phyloP scores from a whole-genome alignment of 2,888 invertebrate species.

The Protophormia terraenovae region DNA sequence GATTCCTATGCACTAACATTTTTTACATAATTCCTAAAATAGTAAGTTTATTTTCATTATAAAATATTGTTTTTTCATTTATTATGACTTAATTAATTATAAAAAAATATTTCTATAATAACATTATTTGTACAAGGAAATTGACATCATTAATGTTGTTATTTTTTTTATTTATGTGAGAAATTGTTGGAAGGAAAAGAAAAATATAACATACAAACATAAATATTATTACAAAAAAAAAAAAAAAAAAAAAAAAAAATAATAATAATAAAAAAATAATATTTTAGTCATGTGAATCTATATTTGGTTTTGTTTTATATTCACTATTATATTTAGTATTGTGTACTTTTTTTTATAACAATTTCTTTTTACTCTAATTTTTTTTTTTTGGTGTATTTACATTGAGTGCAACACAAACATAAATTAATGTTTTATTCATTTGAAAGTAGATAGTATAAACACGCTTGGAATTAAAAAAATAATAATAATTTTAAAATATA shows the following conservation, averaged over 20 bases:
- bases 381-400: neutral
- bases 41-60: neutral
- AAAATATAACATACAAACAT: slow-evolving; percentile 12
- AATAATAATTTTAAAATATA: neutral
- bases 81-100: slow-evolving; percentile 8
- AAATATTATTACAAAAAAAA: slow-evolving; percentile 5
- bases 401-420: slow-evolving; percentile 14
- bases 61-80: neutral
- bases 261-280: neutral
- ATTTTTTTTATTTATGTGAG: slow-evolving; percentile 5
- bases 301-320: slow-evolving; percentile 5
- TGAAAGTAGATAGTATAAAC: neutral
- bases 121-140: slow-evolving; percentile 41
- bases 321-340: neutral
- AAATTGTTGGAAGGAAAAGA: slow-evolving; percentile 14
- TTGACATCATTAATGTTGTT: slow-evolving; percentile 7
- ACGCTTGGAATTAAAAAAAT: neutral
- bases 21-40: too few relatives aligned
- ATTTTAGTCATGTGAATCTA: slow-evolving; percentile 13
- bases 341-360: neutral
- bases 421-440: slow-evolving; percentile 38
- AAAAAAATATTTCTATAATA: slow-evolving; percentile 22
- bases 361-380: slow-evolving; percentile 1
- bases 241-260: neutral
- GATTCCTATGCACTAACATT: too few relatives aligned